phyloP scores from a whole-genome alignment of 2,888 invertebrate species.

The Pantelozetes paolii region DNA sequence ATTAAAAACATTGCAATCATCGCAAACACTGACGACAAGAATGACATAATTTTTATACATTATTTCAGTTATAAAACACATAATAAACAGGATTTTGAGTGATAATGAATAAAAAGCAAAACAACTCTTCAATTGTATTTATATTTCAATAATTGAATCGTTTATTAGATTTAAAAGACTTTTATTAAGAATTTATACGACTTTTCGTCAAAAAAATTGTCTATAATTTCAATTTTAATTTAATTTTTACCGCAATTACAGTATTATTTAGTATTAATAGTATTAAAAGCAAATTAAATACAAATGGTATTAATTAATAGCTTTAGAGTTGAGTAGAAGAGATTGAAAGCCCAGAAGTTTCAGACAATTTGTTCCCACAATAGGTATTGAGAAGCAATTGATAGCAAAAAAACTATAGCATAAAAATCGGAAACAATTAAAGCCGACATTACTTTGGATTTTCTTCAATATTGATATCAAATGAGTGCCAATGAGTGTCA shows the following conservation, averaged over 20 bases:
- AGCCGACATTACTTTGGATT: constrained; percentile 19
- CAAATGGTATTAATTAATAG: constrained; percentile 6
- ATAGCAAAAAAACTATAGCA: not conserved
- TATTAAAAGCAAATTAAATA: constrained; percentile 38
- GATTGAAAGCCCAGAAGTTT: constrained; percentile 18
- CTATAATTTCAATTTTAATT: not conserved
- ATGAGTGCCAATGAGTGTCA: constrained; percentile 23
- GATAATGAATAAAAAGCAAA: not conserved
- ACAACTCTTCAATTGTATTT: no score
- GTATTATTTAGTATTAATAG: no score
- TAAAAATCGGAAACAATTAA: not conserved
- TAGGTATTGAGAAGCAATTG: not conserved
- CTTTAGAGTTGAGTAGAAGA: not conserved
- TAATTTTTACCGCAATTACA: constrained; percentile 30
- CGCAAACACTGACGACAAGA: not conserved
- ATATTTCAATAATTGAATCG: constrained; percentile 33
- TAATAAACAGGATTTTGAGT: not conserved
- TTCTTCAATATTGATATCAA: not conserved
- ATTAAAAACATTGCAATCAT: not conserved
- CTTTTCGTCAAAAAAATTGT: not conserved
- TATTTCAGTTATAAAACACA: not conserved
- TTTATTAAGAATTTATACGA: constrained; percentile 21
- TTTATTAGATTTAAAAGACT: constrained; percentile 31
- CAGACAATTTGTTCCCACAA: not conserved
- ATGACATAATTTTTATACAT: not conserved